Evolutionary conservation across 2,797 vertebrate species (phyloP).

Genomic region (Zalophus californianus): DNA sequence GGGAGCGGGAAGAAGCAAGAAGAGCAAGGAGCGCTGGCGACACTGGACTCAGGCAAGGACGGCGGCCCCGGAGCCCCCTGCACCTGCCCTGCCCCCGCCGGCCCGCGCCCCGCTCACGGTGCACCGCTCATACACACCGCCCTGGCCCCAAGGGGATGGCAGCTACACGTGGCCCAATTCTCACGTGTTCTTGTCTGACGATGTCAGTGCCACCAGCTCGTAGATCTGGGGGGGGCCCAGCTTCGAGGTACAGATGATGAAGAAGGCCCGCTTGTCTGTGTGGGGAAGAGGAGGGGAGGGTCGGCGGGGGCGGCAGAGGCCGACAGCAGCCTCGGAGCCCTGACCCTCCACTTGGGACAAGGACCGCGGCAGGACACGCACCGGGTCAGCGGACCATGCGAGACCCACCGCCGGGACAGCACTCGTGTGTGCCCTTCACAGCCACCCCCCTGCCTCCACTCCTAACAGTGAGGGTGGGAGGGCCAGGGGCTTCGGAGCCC

Average conservation of each 20-base stretch:
- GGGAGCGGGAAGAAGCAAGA: not conserved
- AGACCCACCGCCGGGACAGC: not conserved
- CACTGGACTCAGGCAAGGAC: not conserved
- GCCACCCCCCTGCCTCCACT: not conserved
- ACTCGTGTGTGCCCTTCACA: not conserved
- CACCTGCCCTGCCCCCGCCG: not conserved
- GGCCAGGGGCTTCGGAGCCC: rapidly evolving
- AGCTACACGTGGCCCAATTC: slow-evolving; percentile 54
- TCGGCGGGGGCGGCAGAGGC: rapidly evolving
- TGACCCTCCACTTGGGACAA: not conserved
- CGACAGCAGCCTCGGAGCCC: not conserved
- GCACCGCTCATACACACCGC: not conserved
- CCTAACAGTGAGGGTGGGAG: not conserved
- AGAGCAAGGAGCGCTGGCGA: too few species aligned
- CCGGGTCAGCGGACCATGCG: not conserved
- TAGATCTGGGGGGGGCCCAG: slow-evolving; percentile 95
- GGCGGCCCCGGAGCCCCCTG: not conserved
- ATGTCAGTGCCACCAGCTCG: slow-evolving; percentile 93
- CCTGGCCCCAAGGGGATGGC: not conserved
- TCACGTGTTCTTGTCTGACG: slow-evolving; percentile 95
- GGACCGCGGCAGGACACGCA: not conserved
- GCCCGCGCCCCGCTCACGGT: not conserved
- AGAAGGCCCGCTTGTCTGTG: slow-evolving; percentile 95
- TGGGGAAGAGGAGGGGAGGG: not conserved
- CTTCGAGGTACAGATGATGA: slow-evolving; percentile 96